Evolutionary conservation across 2,113 vertebrate genomes (phyloP), one percentile per base, ranked within the genome.

Genomic region (Neopipo cinnamomea): DNA sequence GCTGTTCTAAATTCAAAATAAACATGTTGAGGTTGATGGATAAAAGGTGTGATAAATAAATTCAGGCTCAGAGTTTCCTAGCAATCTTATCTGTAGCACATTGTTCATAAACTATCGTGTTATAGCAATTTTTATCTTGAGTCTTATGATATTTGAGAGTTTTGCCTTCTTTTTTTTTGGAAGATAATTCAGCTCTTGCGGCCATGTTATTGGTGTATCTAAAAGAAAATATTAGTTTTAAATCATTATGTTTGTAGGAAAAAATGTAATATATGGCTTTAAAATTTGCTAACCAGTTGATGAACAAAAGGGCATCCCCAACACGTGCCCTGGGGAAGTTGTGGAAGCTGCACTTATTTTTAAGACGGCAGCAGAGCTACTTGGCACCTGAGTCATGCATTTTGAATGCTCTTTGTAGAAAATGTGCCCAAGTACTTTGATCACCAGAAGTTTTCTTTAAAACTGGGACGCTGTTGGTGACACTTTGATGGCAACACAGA

Each of bases 31-130:
- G 16, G 12, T 12, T 96, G 88, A 72, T 92, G 22, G 44, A 75
- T 90, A 91, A 73, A 92, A 92, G 31, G 44, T 85, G n/a, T 75
- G 56, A 53, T 75, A 95, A 91, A 35, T 87, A 50, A 87, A 91
- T 94, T 78, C 41, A 75, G 65, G 15, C 44, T 92, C 76, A 44
- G 46, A 50, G 20, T 92, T 92, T 79, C 39, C 65, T 39, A 49
- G 49, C 41, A 81, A 49, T 91, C 65, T 94, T 91, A 76, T 93
- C 88, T 95, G 9, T 39, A 84, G 44, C 44, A 53, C 41, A 33
- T 82, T 72, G 12, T 86, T 95, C 83, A 78, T 92, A 58, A 96
- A n/a, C n/a, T 62, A 37, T 74, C 37, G 25, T 1, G 2, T 68
- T 44, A 46, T 55, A 77, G 44, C 6, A 75, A 22, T 24, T 93